A percentile compares a stretch with the other conserved stretches of the same genome.
phyloP scores from a whole-genome alignment of 2,888 invertebrate species.

The Euplexia lucipara region DNA sequence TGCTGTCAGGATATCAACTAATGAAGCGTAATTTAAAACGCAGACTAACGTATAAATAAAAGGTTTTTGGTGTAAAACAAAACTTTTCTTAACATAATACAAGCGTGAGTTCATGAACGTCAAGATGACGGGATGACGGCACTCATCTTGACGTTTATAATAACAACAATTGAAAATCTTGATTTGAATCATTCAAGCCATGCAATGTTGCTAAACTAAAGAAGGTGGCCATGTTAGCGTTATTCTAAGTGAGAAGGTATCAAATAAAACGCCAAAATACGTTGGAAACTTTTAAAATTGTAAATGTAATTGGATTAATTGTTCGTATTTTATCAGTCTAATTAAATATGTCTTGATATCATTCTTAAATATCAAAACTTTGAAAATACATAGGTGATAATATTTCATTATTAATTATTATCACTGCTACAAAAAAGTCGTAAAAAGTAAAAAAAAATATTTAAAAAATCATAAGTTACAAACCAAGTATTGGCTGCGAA shows the following conservation, averaged over 20 bases:
- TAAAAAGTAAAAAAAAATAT: not conserved
- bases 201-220: no score
- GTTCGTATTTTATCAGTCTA: slow-evolving; percentile 54
- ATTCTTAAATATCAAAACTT: slow-evolving; percentile 24
- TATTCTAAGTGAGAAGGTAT: not conserved
- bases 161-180: no score
- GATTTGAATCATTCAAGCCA: no score
- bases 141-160: no score
- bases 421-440: slow-evolving; percentile 6
- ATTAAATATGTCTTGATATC: slow-evolving; percentile 34
- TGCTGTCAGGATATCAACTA: no score
- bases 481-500: not conserved
- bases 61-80: no score
- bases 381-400: not conserved
- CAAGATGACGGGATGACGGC: no score
- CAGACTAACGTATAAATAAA: no score
- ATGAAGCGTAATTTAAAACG: no score
- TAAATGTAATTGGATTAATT: slow-evolving; percentile 31
- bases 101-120: no score
- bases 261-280: slow-evolving; percentile 32
- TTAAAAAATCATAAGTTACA: not conserved
- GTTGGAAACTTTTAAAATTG: slow-evolving; percentile 43
- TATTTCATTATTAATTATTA: not conserved
- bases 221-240: no score
- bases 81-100: no score